These are phyloP conservation scores for Sitodiplosis mosellana DNA, from an alignment of 1,140 invertebrate genomes.

Conservation along the genomic window DNA sequence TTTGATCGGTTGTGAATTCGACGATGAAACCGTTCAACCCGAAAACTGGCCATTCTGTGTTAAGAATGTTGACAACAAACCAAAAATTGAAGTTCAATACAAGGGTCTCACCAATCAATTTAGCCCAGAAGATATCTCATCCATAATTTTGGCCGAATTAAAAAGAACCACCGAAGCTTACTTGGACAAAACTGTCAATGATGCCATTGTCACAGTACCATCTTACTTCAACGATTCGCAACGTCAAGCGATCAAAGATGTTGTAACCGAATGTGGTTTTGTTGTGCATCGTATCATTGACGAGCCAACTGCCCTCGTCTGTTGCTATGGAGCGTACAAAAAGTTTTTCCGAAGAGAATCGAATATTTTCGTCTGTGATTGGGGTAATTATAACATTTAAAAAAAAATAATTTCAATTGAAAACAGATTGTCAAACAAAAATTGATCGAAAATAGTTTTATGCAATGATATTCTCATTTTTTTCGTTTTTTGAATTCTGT, in stretches of 20 bases:
- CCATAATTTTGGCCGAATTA: constrained; percentile 71
- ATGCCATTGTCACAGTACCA: constrained; percentile 51
- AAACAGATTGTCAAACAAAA: too few species aligned
- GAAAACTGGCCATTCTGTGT: constrained; percentile 70
- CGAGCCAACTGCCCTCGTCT: constrained; percentile 63
- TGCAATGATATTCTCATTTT: too few species aligned
- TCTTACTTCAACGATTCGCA: constrained; percentile 48
- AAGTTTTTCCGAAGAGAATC: constrained; percentile 63
- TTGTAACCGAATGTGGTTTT: constrained; percentile 51
- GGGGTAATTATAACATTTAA: too few species aligned
- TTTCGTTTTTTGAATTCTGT: too few species aligned
- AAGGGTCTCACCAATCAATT: constrained; percentile 58
- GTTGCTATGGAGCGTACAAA: constrained; percentile 72
- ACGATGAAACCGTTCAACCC: constrained; percentile 53
- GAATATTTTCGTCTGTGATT: constrained; percentile 54
- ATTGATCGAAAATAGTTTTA: too few species aligned
- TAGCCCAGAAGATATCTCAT: constrained; percentile 69
- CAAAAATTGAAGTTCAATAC: constrained; percentile 57
- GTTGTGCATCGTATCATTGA: constrained; percentile 72
- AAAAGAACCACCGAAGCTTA: constrained; percentile 43
- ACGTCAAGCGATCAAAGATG: constrained; percentile 54
- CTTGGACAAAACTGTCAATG: constrained; percentile 32
- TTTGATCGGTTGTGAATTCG: constrained; percentile 54
- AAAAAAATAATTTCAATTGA: too few species aligned
- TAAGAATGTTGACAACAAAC: constrained; percentile 44